Evolutionary conservation across 2,888 invertebrate genomes (phyloP), one percentile per base, ranked within the genome.

Genomic region (Ophion ellenae): DNA sequence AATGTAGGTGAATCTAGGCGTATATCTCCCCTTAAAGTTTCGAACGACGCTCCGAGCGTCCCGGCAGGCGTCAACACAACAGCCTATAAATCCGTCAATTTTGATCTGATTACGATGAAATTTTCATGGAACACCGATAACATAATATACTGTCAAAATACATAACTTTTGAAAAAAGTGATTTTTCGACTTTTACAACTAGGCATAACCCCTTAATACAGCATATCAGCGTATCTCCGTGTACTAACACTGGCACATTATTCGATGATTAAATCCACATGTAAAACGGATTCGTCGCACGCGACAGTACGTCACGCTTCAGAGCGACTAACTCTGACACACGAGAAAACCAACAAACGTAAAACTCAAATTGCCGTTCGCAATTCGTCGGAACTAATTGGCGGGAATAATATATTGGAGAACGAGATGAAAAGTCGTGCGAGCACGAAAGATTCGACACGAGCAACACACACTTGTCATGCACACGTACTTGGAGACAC

Each of bases 241-340:
- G 4, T 17, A 53, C 53, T 17, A 53, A 53, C 14, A 53, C 53
- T 17, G 53, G 14, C 14, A 45, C 24, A 45, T 63, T 61, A 24
- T 14, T 66, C 64, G 47, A 69, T 78, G 45, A 40, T 61, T 66
- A 53, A 76, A 64, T 76, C 61, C 24, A 53, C 4, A 32, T 64
- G 63, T 63, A 71, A 77, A 81, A 74, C 67, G 79, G 53, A 36
- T 70, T 28, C 45, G 47, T 14, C 53, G 74, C 71, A 80, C 83
- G 76, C 81, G 85, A 85, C 70, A 53, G 9, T 64, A 74, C 59
- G 47, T 83, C 79, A 85, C 75, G 82, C 83, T 78, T 81, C 17
- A 32, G 59, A 78, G 83, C 83, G 83, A 78, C 83, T 83, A 83
- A 83, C 73, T 59, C 74, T 71, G 11, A 20, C 59, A 77, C 67